A percentile compares a stretch with the other conserved stretches of the same genome.
These are phyloP conservation scores for Morpho deidamia DNA, from an alignment of 2,888 invertebrate species.

Conservation along the genomic window DNA sequence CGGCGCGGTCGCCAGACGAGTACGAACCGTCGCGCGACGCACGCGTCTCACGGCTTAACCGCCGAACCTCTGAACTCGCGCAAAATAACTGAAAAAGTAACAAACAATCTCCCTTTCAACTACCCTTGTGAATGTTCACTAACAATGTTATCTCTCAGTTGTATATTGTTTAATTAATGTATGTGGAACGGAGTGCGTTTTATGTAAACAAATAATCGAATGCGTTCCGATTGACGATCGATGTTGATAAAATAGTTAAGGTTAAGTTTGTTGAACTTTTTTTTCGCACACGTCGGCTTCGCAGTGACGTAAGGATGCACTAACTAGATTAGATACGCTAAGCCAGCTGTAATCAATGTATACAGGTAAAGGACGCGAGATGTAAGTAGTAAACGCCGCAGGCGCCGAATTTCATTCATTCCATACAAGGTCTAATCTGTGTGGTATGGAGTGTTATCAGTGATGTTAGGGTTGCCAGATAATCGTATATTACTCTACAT, in stretches of 20 bases:
- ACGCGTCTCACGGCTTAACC: conserved; percentile 40
- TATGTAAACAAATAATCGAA: conserved; percentile 28
- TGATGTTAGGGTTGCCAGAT: conserved; percentile 8
- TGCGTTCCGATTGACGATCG: conserved; percentile 30
- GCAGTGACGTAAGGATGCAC: conserved; percentile 59
- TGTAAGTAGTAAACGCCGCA: conserved; percentile 35
- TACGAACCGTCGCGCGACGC: conserved; percentile 48
- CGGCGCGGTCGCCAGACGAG: conserved; percentile 55
- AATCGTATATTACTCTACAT: neutral
- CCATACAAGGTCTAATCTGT: conserved; percentile 43
- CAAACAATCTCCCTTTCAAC: conserved; percentile 1
- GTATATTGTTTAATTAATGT: neutral
- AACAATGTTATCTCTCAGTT: neutral
- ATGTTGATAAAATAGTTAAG: conserved; percentile 32
- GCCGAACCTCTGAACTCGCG: conserved; percentile 29
- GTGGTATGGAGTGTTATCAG: conserved; percentile 39
- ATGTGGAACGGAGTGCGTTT: conserved; percentile 22
- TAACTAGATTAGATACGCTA: conserved; percentile 68
- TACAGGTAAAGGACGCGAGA: conserved; percentile 42
- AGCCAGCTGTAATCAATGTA: conserved; percentile 37
- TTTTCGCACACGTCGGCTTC: conserved; percentile 56
- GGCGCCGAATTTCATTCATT: conserved; percentile 36
- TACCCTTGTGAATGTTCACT: conserved; percentile 3
- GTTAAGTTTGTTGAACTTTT: conserved; percentile 70
- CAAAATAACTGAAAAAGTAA: conserved; percentile 25